Evolutionary conservation across 2,888 invertebrate species (phyloP).

Genomic region (Acleris cristana): DNA sequence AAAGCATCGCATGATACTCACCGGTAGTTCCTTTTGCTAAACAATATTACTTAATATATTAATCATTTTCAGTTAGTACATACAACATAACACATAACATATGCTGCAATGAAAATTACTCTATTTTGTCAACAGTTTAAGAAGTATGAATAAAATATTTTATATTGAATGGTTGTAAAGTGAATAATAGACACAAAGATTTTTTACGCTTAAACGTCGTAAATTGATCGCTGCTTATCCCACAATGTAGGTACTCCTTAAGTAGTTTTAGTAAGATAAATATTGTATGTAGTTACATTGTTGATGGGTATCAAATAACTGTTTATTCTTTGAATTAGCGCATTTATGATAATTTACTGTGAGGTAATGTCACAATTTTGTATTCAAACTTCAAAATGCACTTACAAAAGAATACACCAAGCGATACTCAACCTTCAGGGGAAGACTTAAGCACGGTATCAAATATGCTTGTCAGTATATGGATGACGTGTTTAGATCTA

Average conservation of each 20-base stretch:
- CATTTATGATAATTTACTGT: slow-evolving; percentile 6
- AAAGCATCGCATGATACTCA: too few species aligned
- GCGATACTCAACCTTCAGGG: background rate
- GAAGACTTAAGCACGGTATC: background rate
- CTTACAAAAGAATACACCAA: background rate
- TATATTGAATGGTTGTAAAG: too few species aligned
- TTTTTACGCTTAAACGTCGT: too few species aligned
- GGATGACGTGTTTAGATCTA: background rate
- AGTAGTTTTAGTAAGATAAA: slow-evolving; percentile 5
- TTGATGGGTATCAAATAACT: background rate
- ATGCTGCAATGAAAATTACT: too few species aligned
- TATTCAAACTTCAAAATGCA: slow-evolving; percentile 2
- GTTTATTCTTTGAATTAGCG: slow-evolving; percentile 19
- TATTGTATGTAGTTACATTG: slow-evolving; percentile 1
- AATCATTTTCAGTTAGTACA: too few species aligned
- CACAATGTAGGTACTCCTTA: background rate
- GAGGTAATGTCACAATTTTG: slow-evolving; percentile 25
- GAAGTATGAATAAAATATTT: too few species aligned
- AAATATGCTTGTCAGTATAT: background rate
- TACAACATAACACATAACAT: too few species aligned
- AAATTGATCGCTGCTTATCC: too few species aligned
- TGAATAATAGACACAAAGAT: too few species aligned
- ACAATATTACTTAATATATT: too few species aligned
- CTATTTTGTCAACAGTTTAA: too few species aligned
- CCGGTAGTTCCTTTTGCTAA: too few species aligned